Base-by-base conservation (phyloP, 2,888 invertebrate genomes). In the Mythimna lalbum region DNA sequence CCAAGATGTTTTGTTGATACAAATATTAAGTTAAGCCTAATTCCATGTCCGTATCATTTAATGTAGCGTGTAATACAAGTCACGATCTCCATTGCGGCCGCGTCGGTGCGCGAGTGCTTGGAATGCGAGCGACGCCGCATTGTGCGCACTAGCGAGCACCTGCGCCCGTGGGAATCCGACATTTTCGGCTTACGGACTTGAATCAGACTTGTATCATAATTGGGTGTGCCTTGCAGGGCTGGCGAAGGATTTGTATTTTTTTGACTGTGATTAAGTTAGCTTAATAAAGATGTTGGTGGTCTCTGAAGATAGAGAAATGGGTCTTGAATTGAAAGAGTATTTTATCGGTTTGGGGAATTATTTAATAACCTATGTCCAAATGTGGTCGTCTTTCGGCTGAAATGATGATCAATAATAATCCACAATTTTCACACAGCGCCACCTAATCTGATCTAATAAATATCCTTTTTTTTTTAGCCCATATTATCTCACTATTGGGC, bases 111-210 rank as follows among this genome's bases (percentile, higher is more conserved):
- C 76, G 73, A 74, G 81, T 79, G 82, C 69, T 78, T 63, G 90
- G 90, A 91, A 91, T 91, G 90, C 87, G 87, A 86, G 87, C 85
- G 76, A 78, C 83, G 82, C 78, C 78, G 83, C 87, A 90, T 91
- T 90, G 91, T 90, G 82, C 85, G 81, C 85, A 72, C 76, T 69
- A 75, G 68, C 77, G 88, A 66, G 70, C 85, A 85, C 86, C 86
- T 91, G 85, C 81, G 78, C 81, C 83, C 91, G 91, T 91, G 92
- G 90, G 92, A 92, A 92, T 85, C 80, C 80, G 81, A 83, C 85
- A 86, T 88, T 89, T 89, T 87, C 63, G 83, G 81, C 68, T 89
- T 88, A 86, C 63, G 83, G 81, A 69, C 73, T 63, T 67, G 67
- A 68, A 82, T 72, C 68, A 72, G 76, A 80, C 63, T 72, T 79